Evolutionary conservation across 2,797 vertebrate genomes (phyloP), one percentile per base, ranked within the genome.

Genomic region (Pempheris klunzingeri): DNA sequence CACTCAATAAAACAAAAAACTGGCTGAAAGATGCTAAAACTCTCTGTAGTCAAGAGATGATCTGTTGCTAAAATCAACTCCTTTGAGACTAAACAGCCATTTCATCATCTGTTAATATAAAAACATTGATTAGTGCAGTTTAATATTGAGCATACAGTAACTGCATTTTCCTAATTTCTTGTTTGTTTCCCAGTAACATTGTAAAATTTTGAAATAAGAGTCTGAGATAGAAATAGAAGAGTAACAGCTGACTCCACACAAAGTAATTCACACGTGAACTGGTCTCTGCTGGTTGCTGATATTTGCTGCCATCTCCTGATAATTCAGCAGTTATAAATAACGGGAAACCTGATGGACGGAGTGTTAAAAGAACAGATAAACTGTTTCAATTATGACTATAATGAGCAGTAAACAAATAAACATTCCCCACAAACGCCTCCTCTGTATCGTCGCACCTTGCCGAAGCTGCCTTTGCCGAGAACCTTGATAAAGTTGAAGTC

Each of bases 401-500:
- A 82, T 26, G 70, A 77, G 28, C 53, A 17, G 32, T 30, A 69
- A 74, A 78, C 58, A 80, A 80, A 78, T 15, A 76, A 77, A 69
- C 70, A 64, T 43, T 34, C 59, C 47, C 57, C 71, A 46, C 53
- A 53, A 28, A 60, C 61, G 38, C 75, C 81, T 64, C 50, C 53
- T 15, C 54, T 0, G 32, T 2, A 52, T 47, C 2, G 38, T 0
- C 81, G 18, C 78, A 99, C 98, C 97, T 99, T 99, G 88, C 98
- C 98, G 74, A 99, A 99, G 94, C 98, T 99, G 95, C 98, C 98
- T 93, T 99, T 99, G 77, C 98, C 98, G 90, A 99, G 95, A 74
- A 99, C 98, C 94, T 99, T 99, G 93, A 99, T 99, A 84, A 99
- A 98, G 88, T 95, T 97, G 92, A 99, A 99, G 90, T 99, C 97